These are phyloP conservation scores for Macaria notata DNA, from an alignment of 2,888 invertebrate species.

Conservation along the genomic window DNA sequence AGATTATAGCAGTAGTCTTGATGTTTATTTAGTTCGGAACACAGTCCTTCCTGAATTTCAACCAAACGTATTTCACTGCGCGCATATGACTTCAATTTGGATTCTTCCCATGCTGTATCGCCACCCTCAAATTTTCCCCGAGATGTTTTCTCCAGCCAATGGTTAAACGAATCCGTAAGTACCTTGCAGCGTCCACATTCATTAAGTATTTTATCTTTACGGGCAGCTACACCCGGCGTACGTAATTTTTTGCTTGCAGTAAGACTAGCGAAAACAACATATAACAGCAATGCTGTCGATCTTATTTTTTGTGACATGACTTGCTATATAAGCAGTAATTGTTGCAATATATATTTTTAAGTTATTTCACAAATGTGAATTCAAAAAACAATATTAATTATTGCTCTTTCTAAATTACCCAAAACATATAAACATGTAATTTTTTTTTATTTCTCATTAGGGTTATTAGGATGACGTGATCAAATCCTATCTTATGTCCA, in stretches of 20 bases:
- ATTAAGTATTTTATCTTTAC: conserved; percentile 33
- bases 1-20: conserved; percentile 91
- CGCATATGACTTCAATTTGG: conserved; percentile 90
- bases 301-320: conserved; percentile 20
- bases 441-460: no score
- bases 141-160: conserved; percentile 91
- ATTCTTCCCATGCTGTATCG: conserved; percentile 96
- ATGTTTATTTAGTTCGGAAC: conserved; percentile 86
- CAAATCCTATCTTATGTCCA: no score
- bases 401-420: background rate
- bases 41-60: conserved; percentile 95
- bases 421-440: no score
- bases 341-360: no score
- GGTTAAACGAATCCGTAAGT: conserved; percentile 87
- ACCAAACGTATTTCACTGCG: conserved; percentile 94
- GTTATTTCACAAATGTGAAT: background rate
- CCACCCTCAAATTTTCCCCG: conserved; percentile 96
- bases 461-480: no score
- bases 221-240: conserved; percentile 30
- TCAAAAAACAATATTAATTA: background rate
- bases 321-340: background rate
- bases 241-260: conserved; percentile 39
- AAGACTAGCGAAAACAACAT: conserved; percentile 38
- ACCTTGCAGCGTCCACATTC: conserved; percentile 88
- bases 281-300: conserved; percentile 32